Base-by-base conservation (phyloP, 2,888 invertebrate species). In the Tinea pellionella region DNA sequence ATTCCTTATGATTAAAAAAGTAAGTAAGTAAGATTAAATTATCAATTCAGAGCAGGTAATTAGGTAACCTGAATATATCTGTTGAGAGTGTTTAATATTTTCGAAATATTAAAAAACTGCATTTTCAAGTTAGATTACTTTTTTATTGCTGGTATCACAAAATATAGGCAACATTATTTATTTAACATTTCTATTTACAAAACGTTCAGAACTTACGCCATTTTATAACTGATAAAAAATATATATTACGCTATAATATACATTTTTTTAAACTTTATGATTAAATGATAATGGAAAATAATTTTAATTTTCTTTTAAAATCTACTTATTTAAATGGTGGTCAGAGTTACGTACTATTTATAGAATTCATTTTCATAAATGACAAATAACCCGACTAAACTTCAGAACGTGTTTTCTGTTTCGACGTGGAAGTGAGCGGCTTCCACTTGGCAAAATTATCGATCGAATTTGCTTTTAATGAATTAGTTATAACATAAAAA, bases 401-500 rank as follows among this genome's bases (percentile, higher is more conserved):
- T 47, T 47, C 47, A n/a, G 15, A 47, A 47, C 47, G 47, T n/a
- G 13, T 47, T 9, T 37, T 30, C 9, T 9, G 9, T 37, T 47
- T 47, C 47, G 13, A 47, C 47, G 47, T 47, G 47, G 47, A 47
- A 47, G 47, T 47, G 47, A 47, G 47, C 47, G 47, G 47, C 9
- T 2, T 15, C n/a, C 8, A 47, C 47, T 47, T 47, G 47, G 47
- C 47, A 47, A 4, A 9, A 47, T 47, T 16, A 15, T 47, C 13
- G 41, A 41, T n/a, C n/a, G n/a, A 8, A 8, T 2, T 41, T 6
- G 12, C 13, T 41, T n/a, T 47, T 15, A 15, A 9, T 47, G 13
- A 16, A 9, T 47, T 53, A 57, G 13, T 55, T 55, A 16, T 61
- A 42, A 41, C 15, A 19, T 9, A 43, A 65, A 64, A 73, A 75